Evolutionary conservation across 1,140 invertebrate species (phyloP), one percentile per base, ranked within the genome.

Genomic region (Melipona quadrifasciata): DNA sequence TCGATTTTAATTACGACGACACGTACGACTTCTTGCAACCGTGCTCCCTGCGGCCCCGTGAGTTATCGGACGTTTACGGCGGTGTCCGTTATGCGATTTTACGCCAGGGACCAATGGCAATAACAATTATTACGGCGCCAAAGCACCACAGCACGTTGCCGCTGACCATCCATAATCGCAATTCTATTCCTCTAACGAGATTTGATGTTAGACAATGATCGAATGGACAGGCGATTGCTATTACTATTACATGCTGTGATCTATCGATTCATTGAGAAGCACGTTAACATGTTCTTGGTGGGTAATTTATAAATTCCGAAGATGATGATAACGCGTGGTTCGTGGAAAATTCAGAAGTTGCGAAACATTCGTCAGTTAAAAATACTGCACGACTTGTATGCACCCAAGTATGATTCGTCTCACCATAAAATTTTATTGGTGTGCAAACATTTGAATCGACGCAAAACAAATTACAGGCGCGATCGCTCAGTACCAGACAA

Each of bases 1-100:
- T 86, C 76, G 73, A 75, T 73, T 87, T 86, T 89, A 89, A 89
- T 89, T 86, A 89, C 14, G 85, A 81, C 75, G 87, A 89, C 79
- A 21, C 61, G 73, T 76, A 80, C 57, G 80, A 78, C 78, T 39
- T 53, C 82, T 86, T 67, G 80, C 64, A 64, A 31, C 31, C 80
- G 67, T 39, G 70, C 84, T 84, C 58, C 24, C 47, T 83, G 68
- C 61, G 47, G 24, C 21, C 8, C 24, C 21, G n/a, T 87, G 80
- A 90, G 82, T 90, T 90, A 89, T 84, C 77, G 64, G 83, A 87
- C 86, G 78, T 90, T 90, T 90, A 90, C 68, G 78, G 77, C 68
- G 68, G 80, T 79, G 78, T 67, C 88, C 88, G 88, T 90, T 90
- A 89, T 90, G 87, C 82, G 86, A 87, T 89, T 90, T 86, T 89